phyloP scores from a whole-genome alignment of 2,113 vertebrate species.

The Lophotis ruficrista region DNA sequence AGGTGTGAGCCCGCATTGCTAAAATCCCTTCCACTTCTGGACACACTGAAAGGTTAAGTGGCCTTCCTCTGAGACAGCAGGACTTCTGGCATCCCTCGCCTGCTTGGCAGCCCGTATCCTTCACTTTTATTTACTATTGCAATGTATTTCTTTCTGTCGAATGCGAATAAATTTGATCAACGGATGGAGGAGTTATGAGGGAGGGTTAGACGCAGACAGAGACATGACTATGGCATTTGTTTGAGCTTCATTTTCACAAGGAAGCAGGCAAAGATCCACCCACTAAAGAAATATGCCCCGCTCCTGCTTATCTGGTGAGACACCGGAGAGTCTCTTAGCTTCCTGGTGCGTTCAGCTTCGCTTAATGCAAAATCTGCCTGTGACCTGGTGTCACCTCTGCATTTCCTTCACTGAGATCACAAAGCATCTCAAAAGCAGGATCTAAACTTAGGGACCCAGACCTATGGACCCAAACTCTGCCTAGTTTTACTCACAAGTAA shows the following conservation, averaged over 20 bases:
- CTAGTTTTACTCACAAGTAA: neutral
- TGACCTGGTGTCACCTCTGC: neutral
- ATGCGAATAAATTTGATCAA: conserved; percentile 10
- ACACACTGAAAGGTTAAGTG: neutral
- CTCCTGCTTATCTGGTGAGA: conserved; percentile 15
- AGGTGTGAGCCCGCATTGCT: neutral
- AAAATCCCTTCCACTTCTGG: neutral
- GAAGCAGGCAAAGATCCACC: conserved; percentile 15
- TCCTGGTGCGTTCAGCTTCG: conserved; percentile 7
- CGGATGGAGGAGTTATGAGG: neutral
- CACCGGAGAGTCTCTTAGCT: neutral
- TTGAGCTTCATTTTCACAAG: conserved; percentile 33
- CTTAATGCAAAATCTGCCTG: neutral
- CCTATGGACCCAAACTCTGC: neutral
- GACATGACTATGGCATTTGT: neutral
- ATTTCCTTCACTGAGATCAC: neutral
- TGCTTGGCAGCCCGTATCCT: neutral
- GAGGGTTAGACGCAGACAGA: neutral
- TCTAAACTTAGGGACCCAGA: neutral
- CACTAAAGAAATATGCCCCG: neutral
- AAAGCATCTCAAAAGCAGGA: neutral
- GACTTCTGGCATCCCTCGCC: neutral
- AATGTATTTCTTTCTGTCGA: neutral
- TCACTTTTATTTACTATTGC: conserved; percentile 21
- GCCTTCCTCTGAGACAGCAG: conserved; percentile 5